phyloP scores from a whole-genome alignment of 2,113 vertebrate species.

The Xenus cinereus region DNA sequence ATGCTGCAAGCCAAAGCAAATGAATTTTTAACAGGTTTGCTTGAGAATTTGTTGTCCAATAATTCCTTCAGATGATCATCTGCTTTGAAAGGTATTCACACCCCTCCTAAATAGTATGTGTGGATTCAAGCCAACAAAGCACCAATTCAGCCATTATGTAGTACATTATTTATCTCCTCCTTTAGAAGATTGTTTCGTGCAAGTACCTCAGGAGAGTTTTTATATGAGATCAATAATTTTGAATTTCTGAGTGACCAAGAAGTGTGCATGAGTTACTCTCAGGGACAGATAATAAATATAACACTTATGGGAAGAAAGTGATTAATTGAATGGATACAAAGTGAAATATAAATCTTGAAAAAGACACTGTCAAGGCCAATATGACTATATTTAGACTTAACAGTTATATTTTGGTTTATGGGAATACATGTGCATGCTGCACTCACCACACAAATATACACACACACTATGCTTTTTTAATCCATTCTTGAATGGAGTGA shows the following conservation, averaged over 20 bases:
- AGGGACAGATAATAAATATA: not conserved
- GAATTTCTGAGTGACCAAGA: slow-evolving; percentile 16
- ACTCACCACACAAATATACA: not conserved
- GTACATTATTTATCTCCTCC: not conserved
- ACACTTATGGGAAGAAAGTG: not conserved
- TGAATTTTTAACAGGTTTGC: not conserved
- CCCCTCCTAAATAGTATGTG: not conserved
- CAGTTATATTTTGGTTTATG: not conserved
- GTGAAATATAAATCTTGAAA: not conserved
- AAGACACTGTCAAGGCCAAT: not conserved
- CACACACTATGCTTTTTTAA: not conserved
- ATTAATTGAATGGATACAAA: not conserved
- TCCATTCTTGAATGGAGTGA: not conserved
- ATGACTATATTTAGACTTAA: not conserved
- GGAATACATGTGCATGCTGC: not conserved
- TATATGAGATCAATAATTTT: slow-evolving; percentile 1
- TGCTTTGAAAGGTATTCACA: not conserved
- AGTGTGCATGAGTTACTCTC: not conserved
- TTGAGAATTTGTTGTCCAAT: not conserved
- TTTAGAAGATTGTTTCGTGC: not conserved
- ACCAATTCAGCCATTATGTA: not conserved
- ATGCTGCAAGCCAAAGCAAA: not conserved
- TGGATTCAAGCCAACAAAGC: not conserved
- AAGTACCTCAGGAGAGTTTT: not conserved
- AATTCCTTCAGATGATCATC: not conserved